Evolutionary conservation across 2,113 vertebrate species (phyloP).

Genomic region (Lagopus muta): DNA sequence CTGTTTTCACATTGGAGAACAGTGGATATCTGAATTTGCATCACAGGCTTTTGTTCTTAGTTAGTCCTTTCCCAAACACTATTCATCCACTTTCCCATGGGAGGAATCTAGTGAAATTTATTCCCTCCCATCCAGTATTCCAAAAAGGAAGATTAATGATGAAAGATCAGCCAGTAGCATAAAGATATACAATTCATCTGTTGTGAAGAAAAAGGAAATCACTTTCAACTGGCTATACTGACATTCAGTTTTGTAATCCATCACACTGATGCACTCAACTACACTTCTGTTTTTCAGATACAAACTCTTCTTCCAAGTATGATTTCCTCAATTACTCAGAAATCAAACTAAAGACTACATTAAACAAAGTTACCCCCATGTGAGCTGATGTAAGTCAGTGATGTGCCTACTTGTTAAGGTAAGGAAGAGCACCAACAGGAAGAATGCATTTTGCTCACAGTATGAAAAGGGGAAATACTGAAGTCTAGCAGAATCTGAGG

Average conservation of each 20-base stretch:
- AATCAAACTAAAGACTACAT: neutral
- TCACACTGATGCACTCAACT: neutral
- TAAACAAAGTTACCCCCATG: neutral
- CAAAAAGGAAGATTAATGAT: neutral
- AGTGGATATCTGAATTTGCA: neutral
- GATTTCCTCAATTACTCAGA: neutral
- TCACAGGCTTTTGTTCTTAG: neutral
- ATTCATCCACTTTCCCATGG: neutral
- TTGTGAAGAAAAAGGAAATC: neutral
- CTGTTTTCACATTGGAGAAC: neutral
- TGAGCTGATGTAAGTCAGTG: neutral
- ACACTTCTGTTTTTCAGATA: neutral
- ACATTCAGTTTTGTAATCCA: neutral
- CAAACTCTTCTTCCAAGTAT: neutral
- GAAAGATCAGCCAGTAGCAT: neutral
- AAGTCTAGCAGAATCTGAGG: neutral
- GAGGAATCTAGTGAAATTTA: neutral
- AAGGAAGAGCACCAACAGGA: neutral
- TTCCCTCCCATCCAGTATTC: rapidly evolving
- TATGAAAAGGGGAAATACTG: neutral
- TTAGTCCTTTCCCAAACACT: neutral
- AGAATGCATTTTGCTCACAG: neutral
- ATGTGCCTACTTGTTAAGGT: neutral
- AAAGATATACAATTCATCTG: neutral
- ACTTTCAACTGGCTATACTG: neutral